phyloP scores from a whole-genome alignment of 2,797 vertebrate genomes.

The Chrosomus eos region DNA sequence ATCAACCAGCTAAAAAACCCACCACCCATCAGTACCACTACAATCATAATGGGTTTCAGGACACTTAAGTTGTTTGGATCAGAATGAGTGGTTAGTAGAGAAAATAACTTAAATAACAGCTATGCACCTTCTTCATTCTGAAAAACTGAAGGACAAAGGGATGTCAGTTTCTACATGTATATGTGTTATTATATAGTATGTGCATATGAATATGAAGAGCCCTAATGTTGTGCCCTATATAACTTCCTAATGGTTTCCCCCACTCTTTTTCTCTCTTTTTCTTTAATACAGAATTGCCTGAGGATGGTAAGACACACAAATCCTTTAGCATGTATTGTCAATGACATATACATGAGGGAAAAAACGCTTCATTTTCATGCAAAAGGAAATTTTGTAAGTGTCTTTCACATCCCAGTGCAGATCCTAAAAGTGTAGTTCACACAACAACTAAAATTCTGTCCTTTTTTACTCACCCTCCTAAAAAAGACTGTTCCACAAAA shows the following conservation, averaged over 20 bases:
- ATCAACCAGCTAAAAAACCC: background rate
- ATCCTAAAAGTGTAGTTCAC: background rate
- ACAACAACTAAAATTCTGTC: background rate
- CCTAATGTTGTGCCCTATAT: conserved; percentile 29
- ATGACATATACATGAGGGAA: conserved; percentile 70
- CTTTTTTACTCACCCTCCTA: background rate
- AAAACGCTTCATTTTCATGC: conserved; percentile 22
- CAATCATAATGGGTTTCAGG: conserved; percentile 13
- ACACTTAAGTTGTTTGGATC: conserved; percentile 18
- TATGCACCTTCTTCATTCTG: conserved; percentile 39
- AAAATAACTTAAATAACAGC: conserved; percentile 59
- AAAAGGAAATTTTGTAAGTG: conserved; percentile 54
- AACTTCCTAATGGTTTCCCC: conserved; percentile 33
- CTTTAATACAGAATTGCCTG: conserved; percentile 72
- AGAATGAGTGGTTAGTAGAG: background rate
- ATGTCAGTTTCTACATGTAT: background rate
- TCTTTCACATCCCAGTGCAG: conserved; percentile 54
- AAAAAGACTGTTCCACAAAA: background rate
- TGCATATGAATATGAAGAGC: conserved; percentile 32
- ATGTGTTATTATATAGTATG: conserved; percentile 30
- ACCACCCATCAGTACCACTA: conserved; percentile 28
- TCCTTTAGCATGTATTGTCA: conserved; percentile 65
- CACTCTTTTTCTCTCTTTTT: conserved; percentile 45
- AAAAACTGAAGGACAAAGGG: background rate
- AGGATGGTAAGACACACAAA: conserved; percentile 79